Base-by-base conservation (phyloP, 2,888 invertebrate species). In the Acholoe squamosa region DNA sequence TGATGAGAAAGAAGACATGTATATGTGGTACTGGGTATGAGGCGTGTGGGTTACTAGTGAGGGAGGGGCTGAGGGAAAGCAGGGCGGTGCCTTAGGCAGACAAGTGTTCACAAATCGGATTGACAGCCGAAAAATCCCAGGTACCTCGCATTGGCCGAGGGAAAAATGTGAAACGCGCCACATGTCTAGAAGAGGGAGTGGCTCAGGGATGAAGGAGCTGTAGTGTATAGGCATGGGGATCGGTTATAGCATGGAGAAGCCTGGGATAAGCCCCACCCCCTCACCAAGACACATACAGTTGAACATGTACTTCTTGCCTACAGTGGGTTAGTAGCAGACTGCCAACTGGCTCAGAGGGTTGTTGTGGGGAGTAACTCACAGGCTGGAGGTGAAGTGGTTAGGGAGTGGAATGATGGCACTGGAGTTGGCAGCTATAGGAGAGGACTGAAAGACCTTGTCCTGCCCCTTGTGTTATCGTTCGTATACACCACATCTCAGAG, bases 341-440 rank as follows among this genome's bases (percentile, higher is more conserved):
- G 71, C 71, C 71, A 71, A 71, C 71, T 71, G 71, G 71, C 71
- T 25, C 71, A 71, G 28, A 28, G 71, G 31, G 71, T 71, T 25
- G 71, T 28, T 28, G 71, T 71, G 71, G 71, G 28, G 71, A 25
- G 71, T 25, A 28, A 14, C n/a, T 22, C n/a, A 25, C 25, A 14
- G 71, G 71, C 31, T 25, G 71, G 28, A 28, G 14, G 25, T 61
- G 61, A 28, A 71, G 28, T 71, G 71, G 71, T 71, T 28, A 71
- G 71, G 31, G 28, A 71, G 28, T 14, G 28, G 71, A 71, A 25
- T 25, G 71, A 71, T 28, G 71, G 61, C 28, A n/a, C n/a, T 71
- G 14, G 28, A 71, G n/a, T 71, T 71, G 71, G 71, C 71, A 71
- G 71, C 12, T n/a, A n/a, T n/a, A 14, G 61, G 14, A 19, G 61